Base-by-base conservation (phyloP, 2,888 invertebrate genomes). In the Tipula confusa region DNA sequence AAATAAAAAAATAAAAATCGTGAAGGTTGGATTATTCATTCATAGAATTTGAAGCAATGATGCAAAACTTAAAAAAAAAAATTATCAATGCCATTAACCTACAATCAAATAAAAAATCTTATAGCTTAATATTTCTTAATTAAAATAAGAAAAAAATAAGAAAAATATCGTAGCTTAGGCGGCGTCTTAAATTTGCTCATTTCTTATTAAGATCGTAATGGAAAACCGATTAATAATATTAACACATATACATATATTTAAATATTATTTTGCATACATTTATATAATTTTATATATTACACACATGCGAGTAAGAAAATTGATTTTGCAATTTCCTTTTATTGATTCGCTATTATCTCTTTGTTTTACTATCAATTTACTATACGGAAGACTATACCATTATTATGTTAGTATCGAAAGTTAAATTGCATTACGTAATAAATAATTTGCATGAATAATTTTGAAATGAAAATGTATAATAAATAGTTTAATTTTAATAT, bases 71-170 rank as follows among this genome's bases (percentile, higher is more conserved):
- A 64, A 64, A 64, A 24, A 43, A n/a, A 43, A 24, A 64, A 64
- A 64, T 64, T 64, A 64, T 64, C 64, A 64, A 64, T 64, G 64
- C 64, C 64, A 64, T 64, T 64, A 64, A 64, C 64, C 64, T 64
- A 64, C 64, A 64, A 43, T 43, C 43, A n/a, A 43, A 43, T n/a
- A 36, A n/a, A 43, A 43, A 43, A 43, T 3, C n/a, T n/a, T n/a
- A 38, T 18, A 48, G 2, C 24, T 24, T 64, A n/a, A n/a, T 64
- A 11, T 64, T 64, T 64, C 64, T 9, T 64, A 64, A 64, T 64
- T 64, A 18, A 64, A 24, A 18, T 24, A 24, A 64, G 18, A 64
- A 24, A n/a, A 43, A n/a, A 64, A 64, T 43, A 43, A n/a, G n/a
- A n/a, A 33, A 33, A 5, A 24, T 64, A 7, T 9, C 7, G 64